These are phyloP conservation scores for Drosophila cognata DNA, from an alignment of 2,888 invertebrate genomes.

Conservation along the genomic window DNA sequence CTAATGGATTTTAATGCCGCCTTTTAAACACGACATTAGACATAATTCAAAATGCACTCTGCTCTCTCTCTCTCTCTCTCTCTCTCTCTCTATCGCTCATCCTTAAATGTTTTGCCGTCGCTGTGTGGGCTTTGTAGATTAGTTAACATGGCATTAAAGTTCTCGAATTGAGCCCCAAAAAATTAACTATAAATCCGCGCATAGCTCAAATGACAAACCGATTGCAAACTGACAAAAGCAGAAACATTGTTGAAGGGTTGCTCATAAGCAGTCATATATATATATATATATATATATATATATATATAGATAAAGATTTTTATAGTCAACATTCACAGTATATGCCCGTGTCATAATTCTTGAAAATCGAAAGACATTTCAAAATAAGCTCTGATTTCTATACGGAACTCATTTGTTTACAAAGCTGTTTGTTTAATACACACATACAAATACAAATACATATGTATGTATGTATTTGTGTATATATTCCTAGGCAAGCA, in stretches of 20 bases:
- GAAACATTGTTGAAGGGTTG: not conserved
- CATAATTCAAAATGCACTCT: slow-evolving; percentile 58
- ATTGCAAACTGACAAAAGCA: not conserved
- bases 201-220: slow-evolving; percentile 22
- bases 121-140: slow-evolving; percentile 4
- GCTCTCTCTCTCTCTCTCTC: not conserved
- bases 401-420: slow-evolving; percentile 30
- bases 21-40: slow-evolving; percentile 65
- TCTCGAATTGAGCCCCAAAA: slow-evolving; percentile 1
- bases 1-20: slow-evolving; percentile 75
- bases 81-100: not conserved
- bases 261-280: not conserved
- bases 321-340: not conserved
- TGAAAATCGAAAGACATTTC: slow-evolving; percentile 1
- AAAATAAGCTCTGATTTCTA: not conserved
- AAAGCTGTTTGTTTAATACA: slow-evolving; percentile 7
- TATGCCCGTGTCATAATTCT: not conserved
- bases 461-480: not conserved
- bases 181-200: not conserved
- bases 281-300: not conserved
- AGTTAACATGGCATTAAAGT: slow-evolving; percentile 3
- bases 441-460: not conserved
- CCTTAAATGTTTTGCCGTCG: slow-evolving; percentile 3
- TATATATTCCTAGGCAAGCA: slow-evolving; percentile 14
- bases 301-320: too few relatives aligned